Base-by-base conservation (phyloP, 2,888 invertebrate species). In the Octonoba sinensis region DNA sequence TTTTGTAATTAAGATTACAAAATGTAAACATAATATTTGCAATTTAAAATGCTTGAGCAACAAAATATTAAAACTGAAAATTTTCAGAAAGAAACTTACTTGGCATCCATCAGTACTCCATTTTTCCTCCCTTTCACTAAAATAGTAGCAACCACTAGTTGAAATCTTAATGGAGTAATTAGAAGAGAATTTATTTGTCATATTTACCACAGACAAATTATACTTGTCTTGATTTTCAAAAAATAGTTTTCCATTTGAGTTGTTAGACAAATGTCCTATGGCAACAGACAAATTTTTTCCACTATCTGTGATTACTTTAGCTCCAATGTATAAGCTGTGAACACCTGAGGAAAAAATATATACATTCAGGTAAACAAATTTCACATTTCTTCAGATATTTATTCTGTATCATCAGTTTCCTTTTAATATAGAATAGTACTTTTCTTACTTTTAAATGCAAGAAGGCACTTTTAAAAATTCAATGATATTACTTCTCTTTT, bases 71-170 rank as follows among this genome's bases (percentile, higher is more conserved):
- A 36, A 4, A 11, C 36, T 36, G 11, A 36, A 36, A 36, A 11
- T 6, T 36, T 36, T 36, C 36, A 36, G 36, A 36, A 49, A 22
- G n/a, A 49, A 57, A 57, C 78, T 81, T 82, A 86, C 86, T 54
- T 75, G 46, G 60, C 86, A 83, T 11, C 88, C 88, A 16, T 86
- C 84, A 24, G 85, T 84, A n/a, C 84, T 84, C 87, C 87, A 87
- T 2, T 81, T 84, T 3, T 86, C 83, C 0, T 69, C 70, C 0
- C 57, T 64, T n/a, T 86, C 85, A 46, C 87, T 85, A 66, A 86
- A 87, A 82, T 86, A 89, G 62, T 86, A 86, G 84, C 89, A 89
- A 1, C 87, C 87, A 3, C 88, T 85, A n/a, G 87, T 85, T 72
- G 85, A 86, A 1, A 87, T 85, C 3, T 86, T 77, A 3, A 89